A percentile compares a stretch with the other conserved stretches of the same genome.
These are phyloP conservation scores for Champsocephalus gunnari DNA, from an alignment of 2,797 vertebrate species.

Conservation along the genomic window DNA sequence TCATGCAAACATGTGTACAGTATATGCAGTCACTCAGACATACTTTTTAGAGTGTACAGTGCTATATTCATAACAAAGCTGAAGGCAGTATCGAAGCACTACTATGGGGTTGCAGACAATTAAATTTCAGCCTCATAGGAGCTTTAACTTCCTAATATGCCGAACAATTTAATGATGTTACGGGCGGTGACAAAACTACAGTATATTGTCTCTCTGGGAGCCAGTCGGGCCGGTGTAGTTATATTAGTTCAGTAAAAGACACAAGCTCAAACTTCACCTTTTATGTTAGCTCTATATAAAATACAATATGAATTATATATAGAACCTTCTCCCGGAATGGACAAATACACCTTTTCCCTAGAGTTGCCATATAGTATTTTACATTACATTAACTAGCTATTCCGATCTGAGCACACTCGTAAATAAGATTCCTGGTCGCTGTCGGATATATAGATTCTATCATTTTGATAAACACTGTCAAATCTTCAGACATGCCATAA, in stretches of 20 bases:
- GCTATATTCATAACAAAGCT: slow-evolving; percentile 16
- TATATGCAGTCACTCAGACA: not conserved
- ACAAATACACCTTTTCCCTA: not conserved
- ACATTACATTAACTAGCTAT: not conserved
- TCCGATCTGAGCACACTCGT: not conserved
- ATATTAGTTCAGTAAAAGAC: not conserved
- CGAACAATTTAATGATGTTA: slow-evolving; percentile 52
- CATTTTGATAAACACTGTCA: slow-evolving; percentile 1
- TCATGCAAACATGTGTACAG: not conserved
- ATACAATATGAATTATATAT: slow-evolving; percentile 3
- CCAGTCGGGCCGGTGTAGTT: slow-evolving; percentile 9
- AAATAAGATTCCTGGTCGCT: not conserved
- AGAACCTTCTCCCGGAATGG: not conserved
- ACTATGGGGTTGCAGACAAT: slow-evolving; percentile 24
- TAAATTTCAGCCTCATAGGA: slow-evolving; percentile 36
- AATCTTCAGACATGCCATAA: slow-evolving; percentile 2
- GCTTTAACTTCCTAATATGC: slow-evolving; percentile 54
- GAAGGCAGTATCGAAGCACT: slow-evolving; percentile 2
- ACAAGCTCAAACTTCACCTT: not conserved
- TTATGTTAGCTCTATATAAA: not conserved
- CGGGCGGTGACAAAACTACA: slow-evolving; percentile 43
- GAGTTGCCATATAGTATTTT: not conserved
- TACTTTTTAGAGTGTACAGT: slow-evolving; percentile 3
- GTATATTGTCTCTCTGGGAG: slow-evolving; percentile 27
- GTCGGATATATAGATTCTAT: not conserved